Conservation (phyloP, 2,113 vertebrate genomes). For the Marmota flaviventris region DNA sequence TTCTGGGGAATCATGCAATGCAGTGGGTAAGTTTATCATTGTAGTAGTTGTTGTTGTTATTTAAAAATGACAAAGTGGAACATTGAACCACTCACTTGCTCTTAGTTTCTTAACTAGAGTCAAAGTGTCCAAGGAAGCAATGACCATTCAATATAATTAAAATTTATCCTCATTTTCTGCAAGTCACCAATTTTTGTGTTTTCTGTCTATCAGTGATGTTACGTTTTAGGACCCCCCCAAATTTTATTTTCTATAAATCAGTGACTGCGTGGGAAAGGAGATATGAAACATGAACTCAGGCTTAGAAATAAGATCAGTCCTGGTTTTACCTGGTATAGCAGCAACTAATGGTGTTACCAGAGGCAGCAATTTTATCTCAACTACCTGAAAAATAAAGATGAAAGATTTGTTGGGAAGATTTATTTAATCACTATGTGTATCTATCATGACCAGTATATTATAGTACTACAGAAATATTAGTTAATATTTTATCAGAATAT, state of each 20-base stretch:
- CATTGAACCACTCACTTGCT: not conserved
- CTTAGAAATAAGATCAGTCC: not conserved
- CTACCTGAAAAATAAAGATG: not conserved
- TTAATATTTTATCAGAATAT: not conserved
- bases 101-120: not conserved
- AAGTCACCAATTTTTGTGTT: not conserved
- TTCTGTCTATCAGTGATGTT: not conserved
- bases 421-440: not conserved
- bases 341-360: not conserved
- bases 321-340: not conserved
- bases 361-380: not conserved
- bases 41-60: not conserved
- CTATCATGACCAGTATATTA: not conserved
- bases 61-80: not conserved
- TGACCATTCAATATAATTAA: not conserved
- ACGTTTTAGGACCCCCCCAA: accelerated
- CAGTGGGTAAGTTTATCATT: not conserved
- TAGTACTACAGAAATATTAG: not conserved
- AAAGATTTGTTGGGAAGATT: not conserved
- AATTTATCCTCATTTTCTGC: not conserved
- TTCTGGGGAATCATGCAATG: not conserved
- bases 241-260: not conserved
- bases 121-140: not conserved
- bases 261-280: not conserved
- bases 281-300: not conserved